A percentile compares a stretch with the other conserved stretches of the same genome.
These are phyloP conservation scores for Dysmachus trigonus DNA, from an alignment of 2,888 invertebrate species.

Conservation along the genomic window DNA sequence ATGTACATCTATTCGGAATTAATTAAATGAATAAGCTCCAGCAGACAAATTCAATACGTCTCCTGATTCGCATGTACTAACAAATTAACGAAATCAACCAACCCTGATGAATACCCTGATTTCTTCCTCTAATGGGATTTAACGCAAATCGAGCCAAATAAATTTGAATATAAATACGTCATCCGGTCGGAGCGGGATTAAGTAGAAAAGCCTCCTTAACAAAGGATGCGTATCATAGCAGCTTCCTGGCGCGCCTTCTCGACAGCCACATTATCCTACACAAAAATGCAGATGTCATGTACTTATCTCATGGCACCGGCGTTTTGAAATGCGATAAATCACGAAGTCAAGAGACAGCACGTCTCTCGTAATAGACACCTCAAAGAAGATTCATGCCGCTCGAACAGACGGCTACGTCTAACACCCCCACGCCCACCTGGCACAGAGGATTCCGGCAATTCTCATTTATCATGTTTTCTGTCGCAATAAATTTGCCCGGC, in stretches of 20 bases:
- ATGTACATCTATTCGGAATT: not conserved
- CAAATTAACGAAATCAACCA: not conserved
- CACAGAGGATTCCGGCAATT: slow-evolving; percentile 24
- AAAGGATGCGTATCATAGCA: not conserved
- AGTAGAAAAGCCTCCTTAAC: not conserved
- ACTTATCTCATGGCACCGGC: slow-evolving; percentile 19
- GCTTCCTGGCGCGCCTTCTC: not conserved
- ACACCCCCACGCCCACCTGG: not conserved
- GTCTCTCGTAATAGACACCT: slow-evolving; percentile 24
- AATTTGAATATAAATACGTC: not conserved
- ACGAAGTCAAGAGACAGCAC: slow-evolving; percentile 30
- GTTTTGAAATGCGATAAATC: slow-evolving; percentile 26
- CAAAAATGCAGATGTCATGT: slow-evolving; percentile 37
- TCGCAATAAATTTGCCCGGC: slow-evolving; percentile 48
- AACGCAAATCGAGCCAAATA: not conserved
- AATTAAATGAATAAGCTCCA: not conserved
- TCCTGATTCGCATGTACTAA: not conserved
- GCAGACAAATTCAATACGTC: not conserved
- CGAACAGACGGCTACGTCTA: not conserved
- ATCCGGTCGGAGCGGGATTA: not conserved
- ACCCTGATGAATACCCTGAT: not conserved
- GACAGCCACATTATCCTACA: not conserved
- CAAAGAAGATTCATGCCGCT: slow-evolving; percentile 22
- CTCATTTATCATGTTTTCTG: slow-evolving; percentile 48
- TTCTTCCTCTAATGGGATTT: not conserved